These are phyloP conservation scores for Steinernema feltiae DNA, from an alignment of 1,140 invertebrate species.

Conservation along the genomic window DNA sequence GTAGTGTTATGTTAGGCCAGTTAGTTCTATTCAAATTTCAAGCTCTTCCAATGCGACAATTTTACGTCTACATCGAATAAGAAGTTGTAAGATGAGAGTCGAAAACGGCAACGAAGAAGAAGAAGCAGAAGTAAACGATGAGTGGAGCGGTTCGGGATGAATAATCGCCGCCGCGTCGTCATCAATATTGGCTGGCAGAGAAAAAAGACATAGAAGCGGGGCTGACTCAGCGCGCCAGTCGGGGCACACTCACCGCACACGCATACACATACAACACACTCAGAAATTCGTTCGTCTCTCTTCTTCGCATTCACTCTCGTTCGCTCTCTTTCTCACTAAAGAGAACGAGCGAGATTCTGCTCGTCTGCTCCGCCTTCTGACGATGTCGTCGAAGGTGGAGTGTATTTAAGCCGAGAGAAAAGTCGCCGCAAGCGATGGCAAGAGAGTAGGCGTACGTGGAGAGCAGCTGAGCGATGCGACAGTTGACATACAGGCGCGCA, in stretches of 20 bases:
- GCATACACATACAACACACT: conserved; percentile 2
- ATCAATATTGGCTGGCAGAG: conserved; percentile 1
- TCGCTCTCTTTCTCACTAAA: conserved; percentile 9
- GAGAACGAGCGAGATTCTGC: conserved; percentile 10
- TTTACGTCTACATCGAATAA: neutral
- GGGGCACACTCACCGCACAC: conserved; percentile 10
- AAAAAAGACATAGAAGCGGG: conserved; percentile 9
- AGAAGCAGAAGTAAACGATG: conserved; percentile 14
- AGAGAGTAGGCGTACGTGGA: conserved; percentile 10
- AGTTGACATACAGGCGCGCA: conserved; percentile 9
- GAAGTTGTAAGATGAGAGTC: neutral
- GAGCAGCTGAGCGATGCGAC: conserved; percentile 5
- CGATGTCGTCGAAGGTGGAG: conserved; percentile 7
- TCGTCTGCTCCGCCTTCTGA: conserved; percentile 4
- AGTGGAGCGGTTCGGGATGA: conserved; percentile 9
- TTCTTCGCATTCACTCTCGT: neutral
- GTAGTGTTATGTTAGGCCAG: neutral
- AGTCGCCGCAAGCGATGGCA: conserved; percentile 12
- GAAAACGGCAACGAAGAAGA: neutral
- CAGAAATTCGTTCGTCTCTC: conserved; percentile 5
- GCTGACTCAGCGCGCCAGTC: neutral
- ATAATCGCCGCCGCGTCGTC: conserved; percentile 7
- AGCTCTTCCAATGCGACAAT: neutral
- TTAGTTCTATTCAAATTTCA: neutral
- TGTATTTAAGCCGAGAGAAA: conserved; percentile 9